Percentiles rank a stretch among this genome's conserved stretches.
Evolutionary conservation across 64 coral and sea anemone genomes (phyloP).

Genomic region (Stichodactyla mertensii): DNA sequence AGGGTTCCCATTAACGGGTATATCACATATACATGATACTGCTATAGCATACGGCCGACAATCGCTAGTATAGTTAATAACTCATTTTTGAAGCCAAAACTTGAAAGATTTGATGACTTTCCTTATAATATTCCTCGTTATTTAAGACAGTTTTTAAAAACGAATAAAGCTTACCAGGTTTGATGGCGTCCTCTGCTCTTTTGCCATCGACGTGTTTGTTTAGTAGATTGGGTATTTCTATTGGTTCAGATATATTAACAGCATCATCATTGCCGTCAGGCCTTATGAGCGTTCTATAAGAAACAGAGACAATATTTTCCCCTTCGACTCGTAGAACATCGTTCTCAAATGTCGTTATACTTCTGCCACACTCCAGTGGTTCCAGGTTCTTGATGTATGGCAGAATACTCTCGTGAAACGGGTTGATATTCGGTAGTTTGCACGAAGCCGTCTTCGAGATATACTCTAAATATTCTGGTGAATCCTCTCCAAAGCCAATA

Average conservation of each 20-base stretch:
- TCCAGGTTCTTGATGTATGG: conserved; percentile 20
- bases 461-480: conserved; percentile 8
- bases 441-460: conserved; percentile 23
- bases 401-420: conserved; percentile 36
- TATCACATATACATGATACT: no score
- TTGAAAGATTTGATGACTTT: no score
- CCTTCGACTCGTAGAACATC: conserved; percentile 42
- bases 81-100: no score
- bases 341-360: conserved; percentile 29
- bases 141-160: no score
- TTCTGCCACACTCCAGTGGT: conserved; percentile 14
- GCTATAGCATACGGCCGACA: no score
- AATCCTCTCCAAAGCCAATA: not conserved
- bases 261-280: conserved; percentile 25
- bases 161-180: not conserved
- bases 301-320: conserved; percentile 29
- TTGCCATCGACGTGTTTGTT: not conserved
- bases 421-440: conserved; percentile 30
- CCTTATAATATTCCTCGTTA: no score
- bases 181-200: not conserved
- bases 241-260: conserved; percentile 29
- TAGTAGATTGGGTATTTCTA: conserved; percentile 6
- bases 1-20: no score
- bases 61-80: no score
- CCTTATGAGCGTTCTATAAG: conserved; percentile 24